A percentile compares a stretch with the other conserved stretches of the same genome.
These are phyloP conservation scores for Urocitellus parryii DNA, from an alignment of 2,113 vertebrate genomes.

Conservation along the genomic window DNA sequence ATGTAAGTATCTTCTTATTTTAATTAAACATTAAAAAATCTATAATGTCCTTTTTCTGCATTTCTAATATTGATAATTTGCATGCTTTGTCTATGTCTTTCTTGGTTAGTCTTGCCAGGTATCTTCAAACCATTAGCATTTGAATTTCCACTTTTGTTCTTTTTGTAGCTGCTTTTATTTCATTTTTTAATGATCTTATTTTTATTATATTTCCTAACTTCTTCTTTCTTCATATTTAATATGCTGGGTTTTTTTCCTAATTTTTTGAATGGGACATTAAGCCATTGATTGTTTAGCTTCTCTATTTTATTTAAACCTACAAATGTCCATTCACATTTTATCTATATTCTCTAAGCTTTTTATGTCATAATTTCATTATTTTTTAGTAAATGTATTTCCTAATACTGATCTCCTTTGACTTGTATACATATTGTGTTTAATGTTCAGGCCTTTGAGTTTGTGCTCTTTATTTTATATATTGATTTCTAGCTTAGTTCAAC, in stretches of 20 bases:
- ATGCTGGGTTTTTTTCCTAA: not conserved
- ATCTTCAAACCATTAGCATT: not conserved
- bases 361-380: not conserved
- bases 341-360: not conserved
- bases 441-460: not conserved
- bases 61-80: not conserved
- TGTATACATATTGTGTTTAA: not conserved
- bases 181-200: not conserved
- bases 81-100: not conserved
- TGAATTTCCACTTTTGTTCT: not conserved
- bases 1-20: not conserved
- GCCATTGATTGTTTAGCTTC: not conserved
- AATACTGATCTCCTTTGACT: not conserved
- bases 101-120: not conserved
- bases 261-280: not conserved
- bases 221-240: not conserved
- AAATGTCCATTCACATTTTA: not conserved
- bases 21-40: not conserved
- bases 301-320: not conserved
- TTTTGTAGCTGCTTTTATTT: not conserved
- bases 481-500: not conserved
- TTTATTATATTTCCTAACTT: not conserved
- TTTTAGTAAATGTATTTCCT: not conserved
- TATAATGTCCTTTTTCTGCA: not conserved
- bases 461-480: not conserved